Evolutionary conservation across 92 coral and sea anemone species (phyloP), one percentile per base, ranked within the genome.

Genomic region (Siderastrea radians): DNA sequence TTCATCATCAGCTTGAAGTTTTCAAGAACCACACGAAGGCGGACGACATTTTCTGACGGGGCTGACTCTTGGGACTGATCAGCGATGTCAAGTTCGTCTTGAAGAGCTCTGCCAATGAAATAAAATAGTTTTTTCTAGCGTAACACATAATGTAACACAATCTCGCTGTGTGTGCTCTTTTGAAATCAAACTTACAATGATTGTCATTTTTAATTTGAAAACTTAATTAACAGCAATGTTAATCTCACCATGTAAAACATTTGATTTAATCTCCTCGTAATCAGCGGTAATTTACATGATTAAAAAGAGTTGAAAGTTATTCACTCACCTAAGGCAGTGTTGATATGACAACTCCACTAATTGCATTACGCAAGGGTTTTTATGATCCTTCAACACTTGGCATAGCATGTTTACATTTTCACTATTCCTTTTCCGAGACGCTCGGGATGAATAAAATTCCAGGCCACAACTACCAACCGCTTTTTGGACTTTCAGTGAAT

Each of bases 41-140:
- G 85, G 59, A 86, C 79, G 46, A 86, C 90, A 15, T 77, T 78
- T 54, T 86, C 86, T 10, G 67, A 64, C 65, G 46, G 48, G 49
- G 62, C 38, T 5, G 84, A 67, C 62, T 77, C 72, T 46, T 77
- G 69, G 44, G 69, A 77, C 4, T 59, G 38, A 12, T 45, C 51
- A 45, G 44, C 64, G 10, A 47, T 9, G 16, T 77, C 57, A 17
- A 57, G 66, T 57, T 76, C 68, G 59, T 57, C 80, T 74, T 74
- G 61, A 49, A 11, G 78, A 51, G 47, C 78, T 6, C 78, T 74
- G 73, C 46, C 47, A 43, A 26, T 45, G 13, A 43, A 10, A 68
- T 12, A 1, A 68, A 68, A 68, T 15, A 43, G 46, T 43, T 10
- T 68, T 26, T 26, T 26, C 38, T 26, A 26, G 38, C 38, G 38